A percentile compares a stretch with the other conserved stretches of the same genome.
Evolutionary conservation across 2,888 invertebrate species (phyloP).

Genomic region (Macropis europaea): DNA sequence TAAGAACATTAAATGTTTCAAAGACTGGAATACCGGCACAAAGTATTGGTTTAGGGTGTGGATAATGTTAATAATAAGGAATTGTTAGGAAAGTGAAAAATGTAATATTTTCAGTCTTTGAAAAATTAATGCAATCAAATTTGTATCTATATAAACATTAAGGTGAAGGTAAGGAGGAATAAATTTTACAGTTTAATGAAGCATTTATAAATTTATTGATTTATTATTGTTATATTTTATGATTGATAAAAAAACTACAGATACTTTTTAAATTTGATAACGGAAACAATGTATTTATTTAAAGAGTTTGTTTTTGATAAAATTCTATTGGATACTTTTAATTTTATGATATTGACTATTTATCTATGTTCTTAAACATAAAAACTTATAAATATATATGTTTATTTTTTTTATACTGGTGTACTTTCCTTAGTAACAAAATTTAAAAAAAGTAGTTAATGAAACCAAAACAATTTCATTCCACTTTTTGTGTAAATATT

Average conservation of each 20-base stretch:
- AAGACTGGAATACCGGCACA: background rate
- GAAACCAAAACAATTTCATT: background rate
- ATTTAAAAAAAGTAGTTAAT: background rate
- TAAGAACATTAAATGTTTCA: background rate
- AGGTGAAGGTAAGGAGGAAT: background rate
- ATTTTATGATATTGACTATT: background rate
- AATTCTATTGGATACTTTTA: slow-evolving; percentile 5
- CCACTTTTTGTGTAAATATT: background rate
- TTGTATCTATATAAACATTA: background rate
- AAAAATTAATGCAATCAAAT: background rate
- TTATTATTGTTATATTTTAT: slow-evolving; percentile 12
- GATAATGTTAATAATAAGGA: background rate
- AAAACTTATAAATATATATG: background rate
- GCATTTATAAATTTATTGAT: slow-evolving; percentile 21
- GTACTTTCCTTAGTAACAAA: background rate
- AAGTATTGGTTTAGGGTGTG: background rate
- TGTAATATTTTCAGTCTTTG: background rate
- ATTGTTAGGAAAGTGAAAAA: background rate
- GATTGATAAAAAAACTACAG: slow-evolving; percentile 20
- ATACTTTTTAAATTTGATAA: background rate
- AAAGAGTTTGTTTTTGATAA: background rate
- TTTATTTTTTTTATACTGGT: slow-evolving; percentile 9
- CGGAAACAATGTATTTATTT: background rate
- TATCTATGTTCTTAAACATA: background rate
- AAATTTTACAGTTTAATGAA: slow-evolving; percentile 2